A percentile compares a stretch with the other conserved stretches of the same genome.
Conservation (phyloP, 2,113 vertebrate genomes). For the Sapayoa aenigma region DNA sequence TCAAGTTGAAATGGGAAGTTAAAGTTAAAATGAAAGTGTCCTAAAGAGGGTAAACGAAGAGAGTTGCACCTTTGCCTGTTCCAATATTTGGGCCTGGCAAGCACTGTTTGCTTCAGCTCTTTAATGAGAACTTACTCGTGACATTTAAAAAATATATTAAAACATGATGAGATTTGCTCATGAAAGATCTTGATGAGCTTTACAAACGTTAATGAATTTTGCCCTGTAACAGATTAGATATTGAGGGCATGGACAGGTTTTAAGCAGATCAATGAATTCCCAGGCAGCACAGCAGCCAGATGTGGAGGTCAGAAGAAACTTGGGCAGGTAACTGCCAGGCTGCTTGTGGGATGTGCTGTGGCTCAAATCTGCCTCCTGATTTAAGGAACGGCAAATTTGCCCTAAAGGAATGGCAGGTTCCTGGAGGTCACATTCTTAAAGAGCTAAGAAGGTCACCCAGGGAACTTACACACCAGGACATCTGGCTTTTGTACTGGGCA, state of each 20-base stretch:
- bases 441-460: neutral
- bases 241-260: neutral
- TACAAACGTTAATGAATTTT: slow-evolving; percentile 47
- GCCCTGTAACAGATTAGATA: slow-evolving; percentile 23
- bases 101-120: neutral
- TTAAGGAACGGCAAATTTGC: neutral
- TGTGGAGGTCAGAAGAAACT: neutral
- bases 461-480: neutral
- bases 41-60: neutral
- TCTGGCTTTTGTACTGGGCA: neutral
- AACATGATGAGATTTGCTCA: slow-evolving; percentile 45
- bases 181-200: slow-evolving; percentile 53
- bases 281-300: neutral
- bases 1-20: neutral
- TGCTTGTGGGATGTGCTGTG: neutral
- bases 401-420: neutral
- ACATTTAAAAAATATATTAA: slow-evolving; percentile 53
- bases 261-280: slow-evolving; percentile 25
- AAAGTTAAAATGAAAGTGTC: neutral
- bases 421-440: neutral
- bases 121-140: neutral
- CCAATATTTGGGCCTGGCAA: slow-evolving; percentile 1
- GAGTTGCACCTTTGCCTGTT: neutral
- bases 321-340: neutral
- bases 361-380: neutral